A percentile compares a stretch with the other conserved stretches of the same genome.
phyloP scores from a whole-genome alignment of 2,888 invertebrate species.

The Oasisia sp. region DNA sequence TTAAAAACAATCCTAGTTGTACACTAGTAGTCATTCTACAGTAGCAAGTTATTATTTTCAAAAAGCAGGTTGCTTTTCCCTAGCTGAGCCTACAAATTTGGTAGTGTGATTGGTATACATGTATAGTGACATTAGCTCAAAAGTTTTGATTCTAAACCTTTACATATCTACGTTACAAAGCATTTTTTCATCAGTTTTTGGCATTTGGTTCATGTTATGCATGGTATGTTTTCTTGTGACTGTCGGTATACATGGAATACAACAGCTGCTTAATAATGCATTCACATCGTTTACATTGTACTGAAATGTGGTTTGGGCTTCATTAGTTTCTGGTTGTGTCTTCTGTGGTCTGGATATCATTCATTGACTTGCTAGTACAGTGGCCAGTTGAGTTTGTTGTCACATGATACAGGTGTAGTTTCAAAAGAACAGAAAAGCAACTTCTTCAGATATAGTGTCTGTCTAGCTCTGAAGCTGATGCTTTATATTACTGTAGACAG shows the following conservation, averaged over 20 bases:
- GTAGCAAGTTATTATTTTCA: no score
- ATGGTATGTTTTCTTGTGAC: conserved; percentile 6
- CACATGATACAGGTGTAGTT: not conserved
- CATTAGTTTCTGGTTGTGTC: conserved; percentile 17
- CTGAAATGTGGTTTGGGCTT: not conserved
- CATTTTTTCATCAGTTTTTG: no score
- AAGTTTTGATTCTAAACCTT: not conserved
- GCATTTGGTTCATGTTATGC: not conserved
- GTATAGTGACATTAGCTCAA: not conserved
- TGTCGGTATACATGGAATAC: not conserved
- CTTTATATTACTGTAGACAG: not conserved
- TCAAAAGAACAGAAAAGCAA: not conserved
- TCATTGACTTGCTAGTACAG: not conserved
- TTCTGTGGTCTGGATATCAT: conserved; percentile 17
- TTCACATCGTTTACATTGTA: not conserved
- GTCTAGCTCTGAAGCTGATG: not conserved
- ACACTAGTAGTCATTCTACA: no score
- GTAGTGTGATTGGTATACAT: not conserved
- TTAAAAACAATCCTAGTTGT: not conserved
- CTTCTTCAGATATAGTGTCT: not conserved
- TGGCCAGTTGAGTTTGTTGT: not conserved
- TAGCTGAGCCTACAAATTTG: not conserved
- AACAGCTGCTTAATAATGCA: not conserved
- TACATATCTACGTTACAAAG: not conserved
- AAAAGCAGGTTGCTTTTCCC: not conserved